phyloP scores from a whole-genome alignment of 53 echinoderm and acorn worm genomes.

The Holothuria scabra region DNA sequence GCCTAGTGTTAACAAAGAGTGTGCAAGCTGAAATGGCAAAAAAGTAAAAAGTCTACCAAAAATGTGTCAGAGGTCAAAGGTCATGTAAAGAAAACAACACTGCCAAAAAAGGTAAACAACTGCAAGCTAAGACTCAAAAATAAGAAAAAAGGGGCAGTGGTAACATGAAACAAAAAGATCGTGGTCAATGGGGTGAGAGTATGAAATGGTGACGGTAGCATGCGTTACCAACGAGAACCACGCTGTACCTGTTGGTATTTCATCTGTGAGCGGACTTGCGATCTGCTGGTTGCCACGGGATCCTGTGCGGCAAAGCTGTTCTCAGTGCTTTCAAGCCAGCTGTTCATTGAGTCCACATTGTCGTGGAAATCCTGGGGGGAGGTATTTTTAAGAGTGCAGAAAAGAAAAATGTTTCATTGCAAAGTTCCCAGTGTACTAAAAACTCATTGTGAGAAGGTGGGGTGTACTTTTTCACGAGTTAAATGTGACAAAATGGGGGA shows the following conservation, averaged over 20 bases:
- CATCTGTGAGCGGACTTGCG: conserved; percentile 88
- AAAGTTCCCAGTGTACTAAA: too few relatives aligned
- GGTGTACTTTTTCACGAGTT: too few relatives aligned
- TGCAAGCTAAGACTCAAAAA: too few relatives aligned
- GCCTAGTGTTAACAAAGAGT: too few relatives aligned
- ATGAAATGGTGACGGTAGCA: conserved; percentile 46
- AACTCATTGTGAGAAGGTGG: too few relatives aligned
- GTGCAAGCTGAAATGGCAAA: too few relatives aligned
- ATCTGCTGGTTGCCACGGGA: conserved; percentile 80
- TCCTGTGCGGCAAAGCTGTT: conserved; percentile 65
- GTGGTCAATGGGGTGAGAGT: conserved; percentile 36
- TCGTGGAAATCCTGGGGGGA: conserved; percentile 80
- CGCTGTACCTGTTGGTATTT: conserved; percentile 83
- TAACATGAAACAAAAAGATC: conserved; percentile 33
- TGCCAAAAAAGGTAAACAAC: too few relatives aligned
- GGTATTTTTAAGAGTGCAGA: conserved; percentile 9
- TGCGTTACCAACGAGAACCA: conserved; percentile 55
- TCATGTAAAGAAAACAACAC: too few relatives aligned
- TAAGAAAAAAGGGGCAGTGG: neutral
- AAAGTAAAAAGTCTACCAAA: too few relatives aligned
- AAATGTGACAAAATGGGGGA: too few relatives aligned
- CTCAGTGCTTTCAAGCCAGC: conserved; percentile 94
- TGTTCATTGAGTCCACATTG: conserved; percentile 85
- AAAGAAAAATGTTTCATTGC: conserved; percentile 27
- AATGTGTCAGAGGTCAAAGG: too few relatives aligned